A percentile compares a stretch with the other conserved stretches of the same genome.
Conservation (phyloP, 2,113 vertebrate genomes). For the Mirza zaza region DNA sequence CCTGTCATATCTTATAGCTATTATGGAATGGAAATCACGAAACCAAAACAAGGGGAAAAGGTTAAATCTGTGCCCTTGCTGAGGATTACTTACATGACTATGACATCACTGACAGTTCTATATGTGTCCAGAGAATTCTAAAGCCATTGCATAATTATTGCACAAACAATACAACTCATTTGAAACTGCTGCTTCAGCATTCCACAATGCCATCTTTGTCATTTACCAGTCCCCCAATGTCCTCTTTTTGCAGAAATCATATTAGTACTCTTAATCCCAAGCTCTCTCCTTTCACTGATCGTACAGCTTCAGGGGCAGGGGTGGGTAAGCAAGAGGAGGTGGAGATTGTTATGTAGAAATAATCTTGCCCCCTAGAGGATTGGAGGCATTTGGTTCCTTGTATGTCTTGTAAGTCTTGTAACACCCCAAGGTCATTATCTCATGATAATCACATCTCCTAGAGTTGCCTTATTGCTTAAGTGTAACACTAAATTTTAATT, state of each 20-base stretch:
- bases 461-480: constrained; percentile 88
- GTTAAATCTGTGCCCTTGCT: constrained; percentile 84
- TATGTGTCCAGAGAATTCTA: constrained; percentile 83
- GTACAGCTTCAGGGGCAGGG: constrained; percentile 73
- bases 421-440: constrained; percentile 89
- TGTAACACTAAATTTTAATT: constrained; percentile 91
- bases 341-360: constrained; percentile 78
- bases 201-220: constrained; percentile 74
- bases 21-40: constrained; percentile 85
- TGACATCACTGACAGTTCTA: constrained; percentile 87
- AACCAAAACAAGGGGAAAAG: constrained; percentile 84
- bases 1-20: constrained; percentile 83
- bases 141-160: constrained; percentile 81
- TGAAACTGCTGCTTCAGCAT: constrained; percentile 81
- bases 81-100: constrained; percentile 83
- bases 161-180: constrained; percentile 79
- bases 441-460: constrained; percentile 89
- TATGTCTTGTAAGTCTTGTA: constrained; percentile 84
- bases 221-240: constrained; percentile 72
- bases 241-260: constrained; percentile 78
- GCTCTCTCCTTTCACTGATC: constrained; percentile 79
- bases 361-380: constrained; percentile 82
- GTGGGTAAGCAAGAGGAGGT: constrained; percentile 71
- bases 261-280: constrained; percentile 79
- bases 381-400: constrained; percentile 86